A percentile compares a stretch with the other conserved stretches of the same genome.
Conservation (phyloP, 2,888 invertebrate genomes). For the Dioctria linearis region DNA sequence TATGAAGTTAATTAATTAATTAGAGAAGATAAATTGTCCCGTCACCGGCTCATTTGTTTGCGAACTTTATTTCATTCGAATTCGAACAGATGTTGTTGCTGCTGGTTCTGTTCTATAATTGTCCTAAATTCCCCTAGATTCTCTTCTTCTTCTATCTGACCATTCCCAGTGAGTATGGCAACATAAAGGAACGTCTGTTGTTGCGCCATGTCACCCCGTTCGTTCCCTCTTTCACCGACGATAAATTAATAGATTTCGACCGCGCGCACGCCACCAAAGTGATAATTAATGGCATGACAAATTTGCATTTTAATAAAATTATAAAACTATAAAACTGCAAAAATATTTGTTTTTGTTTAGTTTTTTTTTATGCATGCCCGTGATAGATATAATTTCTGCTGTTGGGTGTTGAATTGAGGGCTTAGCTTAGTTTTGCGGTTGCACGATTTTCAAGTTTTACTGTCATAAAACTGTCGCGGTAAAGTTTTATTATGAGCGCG, state of each 20-base stretch:
- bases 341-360: neutral
- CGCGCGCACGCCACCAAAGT: conserved; percentile 5
- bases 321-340: conserved; percentile 36
- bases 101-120: neutral
- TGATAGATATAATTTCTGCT: too few species aligned
- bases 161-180: neutral
- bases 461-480: too few species aligned
- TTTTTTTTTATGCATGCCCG: neutral
- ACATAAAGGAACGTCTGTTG: neutral
- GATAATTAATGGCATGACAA: conserved; percentile 40
- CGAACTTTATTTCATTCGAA: neutral
- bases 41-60: conserved; percentile 29
- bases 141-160: neutral
- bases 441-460: too few species aligned
- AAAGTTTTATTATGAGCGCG: too few species aligned
- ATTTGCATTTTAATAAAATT: conserved; percentile 45
- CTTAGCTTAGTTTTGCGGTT: too few species aligned
- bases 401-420: too few species aligned
- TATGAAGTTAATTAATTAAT: conserved; percentile 44
- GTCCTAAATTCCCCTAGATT: neutral
- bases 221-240: conserved; percentile 9
- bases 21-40: conserved; percentile 35
- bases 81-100: conserved; percentile 9
- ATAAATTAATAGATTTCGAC: conserved; percentile 39
- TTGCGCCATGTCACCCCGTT: neutral